Percentiles rank a stretch among this genome's conserved stretches.
These are phyloP conservation scores for Pavo muticus DNA, from an alignment of 2,113 vertebrate species.

Conservation along the genomic window DNA sequence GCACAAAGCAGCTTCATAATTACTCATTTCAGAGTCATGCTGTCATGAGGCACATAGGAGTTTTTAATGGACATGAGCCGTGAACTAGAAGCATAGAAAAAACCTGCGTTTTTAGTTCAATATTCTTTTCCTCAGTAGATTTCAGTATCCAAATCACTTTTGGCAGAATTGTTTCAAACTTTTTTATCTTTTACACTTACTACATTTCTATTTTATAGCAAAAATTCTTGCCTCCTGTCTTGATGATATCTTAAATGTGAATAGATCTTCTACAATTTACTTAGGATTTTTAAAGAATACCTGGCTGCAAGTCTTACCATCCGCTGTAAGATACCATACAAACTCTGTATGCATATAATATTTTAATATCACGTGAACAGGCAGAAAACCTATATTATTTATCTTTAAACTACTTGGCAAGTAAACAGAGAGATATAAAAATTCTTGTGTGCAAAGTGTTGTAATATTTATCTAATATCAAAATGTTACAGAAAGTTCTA, in stretches of 20 bases:
- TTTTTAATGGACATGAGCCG: background rate
- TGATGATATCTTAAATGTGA: background rate
- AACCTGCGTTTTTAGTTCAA: background rate
- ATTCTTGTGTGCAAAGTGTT: background rate
- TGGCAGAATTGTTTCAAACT: background rate
- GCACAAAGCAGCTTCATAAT: background rate
- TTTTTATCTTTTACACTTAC: background rate
- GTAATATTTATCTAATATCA: background rate
- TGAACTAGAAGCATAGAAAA: background rate
- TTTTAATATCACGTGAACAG: background rate
- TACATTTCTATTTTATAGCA: background rate
- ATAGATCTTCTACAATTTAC: background rate
- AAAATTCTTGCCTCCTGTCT: background rate
- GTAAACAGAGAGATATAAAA: background rate
- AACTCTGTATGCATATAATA: background rate
- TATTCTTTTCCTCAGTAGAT: background rate
- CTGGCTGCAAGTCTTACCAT: background rate
- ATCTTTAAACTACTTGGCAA: background rate
- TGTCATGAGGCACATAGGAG: background rate
- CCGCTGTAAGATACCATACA: background rate
- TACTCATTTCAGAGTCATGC: background rate
- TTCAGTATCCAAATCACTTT: background rate
- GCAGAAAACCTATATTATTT: background rate
- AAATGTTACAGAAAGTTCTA: background rate
- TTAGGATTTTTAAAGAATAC: background rate